Evolutionary conservation across 2,113 vertebrate species (phyloP).

Genomic region (Actinemys pallida): DNA sequence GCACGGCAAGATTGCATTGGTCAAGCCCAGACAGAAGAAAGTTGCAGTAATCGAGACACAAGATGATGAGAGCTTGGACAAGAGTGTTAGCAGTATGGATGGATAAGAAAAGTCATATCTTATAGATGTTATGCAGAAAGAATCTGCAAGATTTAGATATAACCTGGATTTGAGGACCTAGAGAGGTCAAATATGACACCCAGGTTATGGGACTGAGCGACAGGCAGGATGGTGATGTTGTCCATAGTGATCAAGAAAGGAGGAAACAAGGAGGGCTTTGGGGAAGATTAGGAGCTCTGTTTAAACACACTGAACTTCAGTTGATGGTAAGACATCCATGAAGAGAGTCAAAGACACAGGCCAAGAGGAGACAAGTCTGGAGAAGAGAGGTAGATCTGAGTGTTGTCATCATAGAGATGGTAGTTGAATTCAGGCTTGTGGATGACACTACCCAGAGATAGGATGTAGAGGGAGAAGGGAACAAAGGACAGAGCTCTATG

Average conservation of each 20-base stretch:
- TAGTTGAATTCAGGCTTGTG: no score
- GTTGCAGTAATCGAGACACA: neutral
- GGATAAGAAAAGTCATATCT: neutral
- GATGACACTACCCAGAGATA: no score
- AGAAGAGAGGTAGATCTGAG: neutral
- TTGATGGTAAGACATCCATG: neutral
- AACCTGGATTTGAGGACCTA: fast-evolving
- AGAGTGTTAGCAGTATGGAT: neutral
- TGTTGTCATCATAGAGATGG: neutral
- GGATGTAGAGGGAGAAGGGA: no score
- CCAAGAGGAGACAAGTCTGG: no score
- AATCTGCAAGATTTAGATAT: neutral
- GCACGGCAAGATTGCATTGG: neutral
- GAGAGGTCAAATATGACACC: neutral
- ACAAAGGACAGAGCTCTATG: no score
- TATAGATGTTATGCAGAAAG: neutral
- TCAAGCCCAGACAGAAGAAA: neutral
- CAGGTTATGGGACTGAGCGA: neutral
- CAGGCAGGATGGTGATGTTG: neutral
- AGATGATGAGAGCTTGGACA: neutral
- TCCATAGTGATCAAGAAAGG: neutral
- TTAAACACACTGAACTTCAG: neutral
- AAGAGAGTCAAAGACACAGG: neutral
- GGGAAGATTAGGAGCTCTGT: neutral
- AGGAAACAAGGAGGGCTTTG: neutral